Evolutionary conservation across 1,140 invertebrate species (phyloP), one percentile per base, ranked within the genome.

Genomic region (Calosoma granatense): DNA sequence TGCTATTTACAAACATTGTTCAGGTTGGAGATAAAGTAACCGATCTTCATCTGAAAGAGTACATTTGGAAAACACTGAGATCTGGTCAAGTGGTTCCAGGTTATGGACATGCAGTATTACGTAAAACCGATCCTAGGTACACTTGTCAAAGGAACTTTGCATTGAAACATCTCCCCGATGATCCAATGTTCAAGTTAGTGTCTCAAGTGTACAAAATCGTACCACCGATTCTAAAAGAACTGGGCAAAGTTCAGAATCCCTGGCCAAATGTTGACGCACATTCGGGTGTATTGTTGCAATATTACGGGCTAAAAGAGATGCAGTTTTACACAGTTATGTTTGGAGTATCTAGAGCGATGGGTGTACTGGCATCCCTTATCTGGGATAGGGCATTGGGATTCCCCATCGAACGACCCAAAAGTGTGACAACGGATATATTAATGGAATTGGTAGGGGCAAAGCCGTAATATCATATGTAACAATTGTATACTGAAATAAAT

Each of bases 231-330:
- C 84, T 98, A 11, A 81, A 90, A 59, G 92, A 94, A 70, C 88
- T 91, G 60, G 94, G 94, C 66, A 98, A 98, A 75, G 93, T 96
- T 6, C 94, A 95, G 81, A 98, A 98, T 81, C 95, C 95, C 56
- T 98, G 94, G 94, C 95, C 95, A 57, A 98, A 98, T 78, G 95
- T 98, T 64, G 95, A 98, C 76, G 94, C 95, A 51, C 94, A 97
- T 77, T 96, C 92, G 64, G 95, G 95, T 63, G 93, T 97, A 11
- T 76, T 98, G 21, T 77, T 98, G 56, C 78, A 77, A 70, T 72
- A 76, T 64, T 60, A 57, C 26, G 58, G 59, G 1, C 6, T 98
- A 82, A 97, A 86, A 66, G 95, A 98, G 75, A 98, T 97, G 93
- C 94, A 92, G 73, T 98, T 94, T 74, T 98, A 98, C 81, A 98